Evolutionary conservation across 2,797 vertebrate genomes (phyloP).

Genomic region (Paratrypauchen microcephalus): DNA sequence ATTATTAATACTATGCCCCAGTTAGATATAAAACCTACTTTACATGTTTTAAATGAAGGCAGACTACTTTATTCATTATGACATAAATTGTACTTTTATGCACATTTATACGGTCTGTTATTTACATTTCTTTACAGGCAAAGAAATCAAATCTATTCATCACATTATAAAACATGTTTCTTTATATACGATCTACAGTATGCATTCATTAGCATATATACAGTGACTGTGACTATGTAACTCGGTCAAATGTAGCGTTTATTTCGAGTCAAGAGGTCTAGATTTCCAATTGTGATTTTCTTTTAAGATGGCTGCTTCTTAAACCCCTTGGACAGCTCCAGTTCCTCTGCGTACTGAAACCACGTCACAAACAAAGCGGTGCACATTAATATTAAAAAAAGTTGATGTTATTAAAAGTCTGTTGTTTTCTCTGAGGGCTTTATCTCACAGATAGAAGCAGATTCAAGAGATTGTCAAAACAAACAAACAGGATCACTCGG

Average conservation of each 20-base stretch:
- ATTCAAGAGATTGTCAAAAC: too few relatives aligned
- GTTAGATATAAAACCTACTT: too few relatives aligned
- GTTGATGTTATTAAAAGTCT: conserved; percentile 8
- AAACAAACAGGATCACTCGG: neutral
- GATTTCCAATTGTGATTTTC: neutral
- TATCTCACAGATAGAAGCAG: neutral
- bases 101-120: too few relatives aligned
- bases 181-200: neutral
- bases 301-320: neutral
- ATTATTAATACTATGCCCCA: too few relatives aligned
- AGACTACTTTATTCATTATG: too few relatives aligned
- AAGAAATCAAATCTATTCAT: too few relatives aligned
- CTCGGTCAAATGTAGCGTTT: neutral
- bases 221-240: neutral
- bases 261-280: conserved; percentile 19
- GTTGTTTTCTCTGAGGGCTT: neutral
- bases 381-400: conserved; percentile 5
- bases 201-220: neutral
- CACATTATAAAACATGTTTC: neutral
- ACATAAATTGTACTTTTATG: too few relatives aligned
- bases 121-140: too few relatives aligned
- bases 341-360: conserved; percentile 2
- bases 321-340: neutral
- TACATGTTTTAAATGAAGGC: too few relatives aligned
- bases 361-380: neutral